Evolutionary conservation across 2,113 vertebrate genomes (phyloP).

Genomic region (Chrysemys picta): DNA sequence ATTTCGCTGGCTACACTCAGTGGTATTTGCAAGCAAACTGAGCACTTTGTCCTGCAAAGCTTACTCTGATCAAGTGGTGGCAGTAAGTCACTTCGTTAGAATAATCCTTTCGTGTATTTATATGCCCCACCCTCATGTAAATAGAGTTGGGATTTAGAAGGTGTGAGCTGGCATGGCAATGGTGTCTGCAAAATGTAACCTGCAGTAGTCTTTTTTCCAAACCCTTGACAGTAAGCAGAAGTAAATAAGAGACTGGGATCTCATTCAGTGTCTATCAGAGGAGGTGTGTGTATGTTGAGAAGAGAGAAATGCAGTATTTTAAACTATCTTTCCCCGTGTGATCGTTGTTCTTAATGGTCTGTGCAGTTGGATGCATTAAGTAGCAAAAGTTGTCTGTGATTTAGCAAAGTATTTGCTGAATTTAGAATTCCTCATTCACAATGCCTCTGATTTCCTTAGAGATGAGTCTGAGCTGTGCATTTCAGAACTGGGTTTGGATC

Average conservation of each 20-base stretch:
- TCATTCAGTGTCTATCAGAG: slow-evolving; percentile 44
- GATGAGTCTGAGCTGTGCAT: background rate
- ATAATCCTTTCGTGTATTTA: background rate
- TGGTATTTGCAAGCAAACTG: background rate
- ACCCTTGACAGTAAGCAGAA: slow-evolving; percentile 65
- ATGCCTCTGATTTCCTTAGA: background rate
- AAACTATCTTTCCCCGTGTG: background rate
- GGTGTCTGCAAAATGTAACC: slow-evolving; percentile 34
- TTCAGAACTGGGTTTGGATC: background rate
- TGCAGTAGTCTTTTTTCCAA: slow-evolving; percentile 26
- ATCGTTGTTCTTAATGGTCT: background rate
- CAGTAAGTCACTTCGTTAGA: slow-evolving; percentile 55
- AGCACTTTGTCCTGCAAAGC: slow-evolving; percentile 28
- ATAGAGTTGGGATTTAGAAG: slow-evolving; percentile 55
- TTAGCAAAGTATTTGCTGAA: background rate
- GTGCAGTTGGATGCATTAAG: background rate
- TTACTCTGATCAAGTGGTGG: slow-evolving; percentile 53
- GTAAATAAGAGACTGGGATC: slow-evolving; percentile 41
- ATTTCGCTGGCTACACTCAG: background rate
- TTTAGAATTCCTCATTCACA: background rate
- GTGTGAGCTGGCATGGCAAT: slow-evolving; percentile 45
- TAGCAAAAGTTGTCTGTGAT: background rate
- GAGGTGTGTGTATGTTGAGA: slow-evolving; percentile 37
- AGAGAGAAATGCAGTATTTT: background rate
- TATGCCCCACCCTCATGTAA: background rate